Evolutionary conservation across 2,888 invertebrate species (phyloP), one percentile per base, ranked within the genome.

Genomic region (Ennomos quercinarius): DNA sequence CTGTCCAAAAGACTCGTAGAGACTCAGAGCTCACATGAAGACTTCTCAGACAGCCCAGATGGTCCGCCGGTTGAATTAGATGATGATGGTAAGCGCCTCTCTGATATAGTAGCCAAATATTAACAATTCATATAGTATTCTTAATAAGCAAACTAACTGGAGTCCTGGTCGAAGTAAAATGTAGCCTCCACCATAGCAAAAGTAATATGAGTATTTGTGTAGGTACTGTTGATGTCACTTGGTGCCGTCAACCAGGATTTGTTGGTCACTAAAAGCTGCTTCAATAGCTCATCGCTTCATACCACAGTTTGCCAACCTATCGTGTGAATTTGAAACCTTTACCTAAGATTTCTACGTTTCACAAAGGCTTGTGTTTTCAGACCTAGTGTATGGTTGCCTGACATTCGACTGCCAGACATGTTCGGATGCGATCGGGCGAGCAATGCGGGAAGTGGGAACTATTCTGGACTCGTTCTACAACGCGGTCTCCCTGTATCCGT

Each of bases 401-500:
- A 95, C 95, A 1, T 93, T 97, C 81, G 95, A 95, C 72, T 97
- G 97, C 77, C 89, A 91, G 61, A 82, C 86, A 12, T 97, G 97
- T 76, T 91, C 95, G 52, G 95, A 94, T 51, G 94, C 95, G 12
- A 96, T 97, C 77, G 95, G 95, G 61, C 87, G 93, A 60, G 98
- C 97, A 1, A 89, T 98, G 77, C 94, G 93, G 50, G 96, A 97
- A 78, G 95, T 98, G 9, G 95, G 95, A 77, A 89, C 93, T 45
- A 84, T 98, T 52, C 89, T 98, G 60, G 94, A 95, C 49, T 93
- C 96, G 34, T 89, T 98, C 67, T 96, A 97, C 79, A 91, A 93
- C 54, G 97, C 96, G 0, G 96, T 97, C 78, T 94, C 96, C 4
- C 93, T 98, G 10, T 98, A 97, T 89, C 97, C 98, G 0, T 97